Evolutionary conservation across 1,140 invertebrate genomes (phyloP).

Genomic region (Parasteatoda tepidariorum): DNA sequence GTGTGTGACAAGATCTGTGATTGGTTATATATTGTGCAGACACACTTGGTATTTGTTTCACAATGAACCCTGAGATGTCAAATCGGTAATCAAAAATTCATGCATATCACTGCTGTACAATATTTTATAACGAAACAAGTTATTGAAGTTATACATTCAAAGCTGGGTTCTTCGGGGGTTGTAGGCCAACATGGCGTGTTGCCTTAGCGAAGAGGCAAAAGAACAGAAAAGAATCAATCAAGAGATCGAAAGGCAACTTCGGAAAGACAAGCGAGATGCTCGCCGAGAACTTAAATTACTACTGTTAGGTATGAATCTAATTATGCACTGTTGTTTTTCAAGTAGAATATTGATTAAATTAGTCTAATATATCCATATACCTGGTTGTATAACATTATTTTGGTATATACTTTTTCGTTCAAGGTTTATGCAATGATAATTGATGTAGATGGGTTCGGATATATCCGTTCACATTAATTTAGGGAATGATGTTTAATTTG

Average conservation of each 20-base stretch:
- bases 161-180: slow-evolving; percentile 51
- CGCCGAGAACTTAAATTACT: slow-evolving; percentile 98
- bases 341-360: too few relatives aligned
- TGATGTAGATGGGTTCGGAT: too few relatives aligned
- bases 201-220: slow-evolving; percentile 99
- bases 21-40: slow-evolving; percentile 54
- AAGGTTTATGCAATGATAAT: too few relatives aligned
- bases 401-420: too few relatives aligned
- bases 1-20: slow-evolving; percentile 56
- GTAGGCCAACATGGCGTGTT: slow-evolving; percentile 86
- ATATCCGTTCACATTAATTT: too few relatives aligned
- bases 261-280: slow-evolving; percentile 99
- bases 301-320: slow-evolving; percentile 89
- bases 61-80: slow-evolving; percentile 41
- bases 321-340: too few relatives aligned
- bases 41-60: slow-evolving; percentile 57
- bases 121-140: slow-evolving; percentile 37
- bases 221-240: slow-evolving; percentile 99
- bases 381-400: too few relatives aligned
- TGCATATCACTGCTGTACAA: slow-evolving; percentile 49
- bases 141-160: slow-evolving; percentile 30
- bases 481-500: too few relatives aligned
- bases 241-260: slow-evolving; percentile 99
- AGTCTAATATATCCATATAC: too few relatives aligned
- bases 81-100: slow-evolving; percentile 29